Evolutionary conservation across 2,113 vertebrate species (phyloP).

Genomic region (Trinectes maculatus): DNA sequence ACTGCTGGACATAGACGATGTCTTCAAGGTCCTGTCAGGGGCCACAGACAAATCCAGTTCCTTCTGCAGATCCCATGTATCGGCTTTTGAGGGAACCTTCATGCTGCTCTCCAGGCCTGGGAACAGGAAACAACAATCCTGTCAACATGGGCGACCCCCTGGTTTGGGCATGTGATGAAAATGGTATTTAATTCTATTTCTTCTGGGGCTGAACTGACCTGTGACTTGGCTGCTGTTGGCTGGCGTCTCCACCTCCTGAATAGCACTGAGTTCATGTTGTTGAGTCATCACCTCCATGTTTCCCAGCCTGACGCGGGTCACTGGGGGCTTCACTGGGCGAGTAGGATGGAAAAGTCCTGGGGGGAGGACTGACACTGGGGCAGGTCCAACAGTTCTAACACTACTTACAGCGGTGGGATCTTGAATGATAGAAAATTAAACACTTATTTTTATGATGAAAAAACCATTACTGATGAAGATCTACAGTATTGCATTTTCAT

Average conservation of each 20-base stretch:
- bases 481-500: too few relatives aligned
- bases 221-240: slow-evolving; percentile 74
- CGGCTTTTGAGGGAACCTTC: neutral
- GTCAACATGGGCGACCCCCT: too few relatives aligned
- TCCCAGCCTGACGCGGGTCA: slow-evolving; percentile 82
- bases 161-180: neutral
- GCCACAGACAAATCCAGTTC: neutral
- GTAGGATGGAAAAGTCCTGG: slow-evolving; percentile 12
- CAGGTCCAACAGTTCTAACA: neutral
- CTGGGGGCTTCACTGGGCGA: slow-evolving; percentile 83
- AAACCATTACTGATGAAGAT: too few relatives aligned
- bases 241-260: slow-evolving; percentile 89
- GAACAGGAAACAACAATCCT: neutral
- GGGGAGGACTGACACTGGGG: neutral
- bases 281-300: slow-evolving; percentile 65
- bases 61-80: slow-evolving; percentile 11
- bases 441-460: neutral
- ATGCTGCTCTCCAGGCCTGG: slow-evolving; percentile 32
- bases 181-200: fast-evolving
- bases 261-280: slow-evolving; percentile 92
- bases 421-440: neutral
- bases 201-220: slow-evolving; percentile 70
- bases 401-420: slow-evolving; percentile 2
- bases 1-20: slow-evolving; percentile 10
- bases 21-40: slow-evolving; percentile 16